Conservation (phyloP, 2,888 invertebrate genomes). For the Plebejus anna region DNA sequence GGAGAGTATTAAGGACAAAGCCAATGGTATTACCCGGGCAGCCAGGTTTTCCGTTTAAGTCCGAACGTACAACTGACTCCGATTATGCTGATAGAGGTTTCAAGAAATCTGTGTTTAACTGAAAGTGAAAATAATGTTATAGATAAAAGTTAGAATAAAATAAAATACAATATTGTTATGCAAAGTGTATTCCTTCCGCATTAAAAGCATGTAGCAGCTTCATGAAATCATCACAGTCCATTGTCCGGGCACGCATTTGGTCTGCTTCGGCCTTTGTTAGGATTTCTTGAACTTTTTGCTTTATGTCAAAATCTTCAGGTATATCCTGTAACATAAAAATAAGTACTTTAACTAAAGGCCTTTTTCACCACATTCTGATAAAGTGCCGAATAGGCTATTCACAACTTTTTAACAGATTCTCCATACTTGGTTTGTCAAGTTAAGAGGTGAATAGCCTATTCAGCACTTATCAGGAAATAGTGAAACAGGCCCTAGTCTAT, state of each 20-base stretch:
- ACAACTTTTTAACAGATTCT: too few species aligned
- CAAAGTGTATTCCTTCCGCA: slow-evolving; percentile 95
- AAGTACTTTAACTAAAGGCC: too few species aligned
- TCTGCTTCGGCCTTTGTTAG: slow-evolving; percentile 84
- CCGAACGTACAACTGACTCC: slow-evolving; percentile 75
- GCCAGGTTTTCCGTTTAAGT: slow-evolving; percentile 82
- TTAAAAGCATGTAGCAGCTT: slow-evolving; percentile 92
- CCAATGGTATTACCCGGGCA: slow-evolving; percentile 83
- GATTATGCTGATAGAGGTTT: slow-evolving; percentile 89
- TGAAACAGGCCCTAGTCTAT: too few species aligned
- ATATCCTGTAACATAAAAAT: slow-evolving; percentile 78
- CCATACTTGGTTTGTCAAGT: too few species aligned
- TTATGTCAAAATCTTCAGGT: slow-evolving; percentile 89
- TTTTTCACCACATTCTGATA: too few species aligned
- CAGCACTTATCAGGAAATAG: too few species aligned
- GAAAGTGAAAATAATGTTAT: slow-evolving; percentile 25
- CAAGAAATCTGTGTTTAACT: slow-evolving; percentile 76
- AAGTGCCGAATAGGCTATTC: too few species aligned
- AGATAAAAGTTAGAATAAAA: slow-evolving; percentile 28
- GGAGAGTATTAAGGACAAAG: slow-evolving; percentile 81
- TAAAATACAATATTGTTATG: slow-evolving; percentile 57
- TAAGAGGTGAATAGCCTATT: too few species aligned
- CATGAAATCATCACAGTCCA: slow-evolving; percentile 99
- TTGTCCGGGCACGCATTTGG: slow-evolving; percentile 91
- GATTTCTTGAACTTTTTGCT: slow-evolving; percentile 87